Percentiles rank a stretch among this genome's conserved stretches.
phyloP scores from a whole-genome alignment of 2,113 vertebrate genomes.

The Pongo abelii region DNA sequence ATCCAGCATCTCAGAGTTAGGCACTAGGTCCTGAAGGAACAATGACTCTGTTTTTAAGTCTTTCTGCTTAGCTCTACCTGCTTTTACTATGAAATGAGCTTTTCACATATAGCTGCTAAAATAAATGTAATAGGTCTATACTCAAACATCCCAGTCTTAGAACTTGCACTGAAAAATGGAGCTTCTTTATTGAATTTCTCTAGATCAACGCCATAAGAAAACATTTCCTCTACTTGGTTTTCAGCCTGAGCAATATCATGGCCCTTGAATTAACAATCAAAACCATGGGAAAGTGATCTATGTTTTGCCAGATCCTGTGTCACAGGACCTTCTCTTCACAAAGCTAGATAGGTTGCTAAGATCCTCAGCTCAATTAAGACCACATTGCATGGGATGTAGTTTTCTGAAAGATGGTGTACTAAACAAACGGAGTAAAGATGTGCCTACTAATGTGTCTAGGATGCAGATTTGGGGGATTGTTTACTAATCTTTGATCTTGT shows the following conservation, averaged over 20 bases:
- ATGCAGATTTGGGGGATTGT: no score
- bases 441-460: not conserved
- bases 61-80: not conserved
- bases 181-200: not conserved
- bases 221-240: not conserved
- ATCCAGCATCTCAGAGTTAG: not conserved
- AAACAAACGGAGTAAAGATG: not conserved
- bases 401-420: not conserved
- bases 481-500: not conserved
- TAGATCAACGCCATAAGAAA: not conserved
- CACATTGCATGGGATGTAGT: not conserved
- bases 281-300: not conserved
- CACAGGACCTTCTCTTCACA: not conserved
- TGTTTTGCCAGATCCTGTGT: not conserved
- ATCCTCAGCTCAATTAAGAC: not conserved
- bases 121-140: not conserved
- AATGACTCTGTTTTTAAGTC: not conserved
- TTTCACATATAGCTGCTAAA: not conserved
- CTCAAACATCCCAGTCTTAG: not conserved
- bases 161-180: not conserved
- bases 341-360: not conserved
- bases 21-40: not conserved
- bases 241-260: not conserved
- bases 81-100: not conserved
- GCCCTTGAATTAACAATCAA: not conserved